These are phyloP conservation scores for Sebastolobus altivelis DNA, from an alignment of 2,797 vertebrate species.

Conservation along the genomic window DNA sequence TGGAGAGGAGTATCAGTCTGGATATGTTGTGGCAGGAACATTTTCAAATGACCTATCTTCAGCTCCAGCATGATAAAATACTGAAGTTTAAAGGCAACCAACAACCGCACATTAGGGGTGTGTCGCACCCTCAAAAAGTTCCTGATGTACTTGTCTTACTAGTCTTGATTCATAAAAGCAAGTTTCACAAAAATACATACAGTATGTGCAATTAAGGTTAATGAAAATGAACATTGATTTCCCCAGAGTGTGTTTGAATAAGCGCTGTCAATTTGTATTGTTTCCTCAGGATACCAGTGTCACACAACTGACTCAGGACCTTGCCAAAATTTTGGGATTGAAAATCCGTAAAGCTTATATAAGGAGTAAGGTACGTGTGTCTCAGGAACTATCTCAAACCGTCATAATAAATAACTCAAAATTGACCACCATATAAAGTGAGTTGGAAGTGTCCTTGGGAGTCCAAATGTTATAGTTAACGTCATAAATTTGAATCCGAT, in stretches of 20 bases:
- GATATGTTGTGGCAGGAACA: background rate
- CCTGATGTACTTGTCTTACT: no score
- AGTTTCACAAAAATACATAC: no score
- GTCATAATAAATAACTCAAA: no score
- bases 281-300: slow-evolving; percentile 91
- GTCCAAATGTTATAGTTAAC: background rate
- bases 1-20: background rate
- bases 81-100: background rate
- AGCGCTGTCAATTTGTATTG: slow-evolving; percentile 23
- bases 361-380: slow-evolving; percentile 90
- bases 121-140: background rate
- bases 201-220: background rate
- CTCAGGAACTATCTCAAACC: background rate
- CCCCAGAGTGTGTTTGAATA: background rate
- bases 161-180: background rate
- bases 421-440: no score
- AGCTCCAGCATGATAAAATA: background rate
- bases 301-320: slow-evolving; percentile 94
- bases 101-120: background rate
- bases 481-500: background rate
- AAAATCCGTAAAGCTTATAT: slow-evolving; percentile 99
- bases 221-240: background rate
- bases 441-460: background rate
- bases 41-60: background rate
- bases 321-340: slow-evolving; percentile 95